phyloP scores from a whole-genome alignment of 1,140 invertebrate species.

The Akabosia matsudoensis region DNA sequence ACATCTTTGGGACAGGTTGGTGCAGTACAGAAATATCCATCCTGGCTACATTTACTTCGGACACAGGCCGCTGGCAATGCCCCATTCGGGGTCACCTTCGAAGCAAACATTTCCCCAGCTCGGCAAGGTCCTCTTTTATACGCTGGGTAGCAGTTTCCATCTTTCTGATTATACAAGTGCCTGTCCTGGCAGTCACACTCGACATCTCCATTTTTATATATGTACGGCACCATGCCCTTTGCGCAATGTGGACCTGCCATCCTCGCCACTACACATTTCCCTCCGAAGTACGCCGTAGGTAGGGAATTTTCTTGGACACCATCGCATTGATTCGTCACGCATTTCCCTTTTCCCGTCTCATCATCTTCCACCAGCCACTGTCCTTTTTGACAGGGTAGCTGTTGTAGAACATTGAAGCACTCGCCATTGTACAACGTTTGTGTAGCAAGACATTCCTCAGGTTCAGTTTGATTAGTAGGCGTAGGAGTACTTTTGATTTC shows the following conservation, averaged over 20 bases:
- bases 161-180: conserved; percentile 23
- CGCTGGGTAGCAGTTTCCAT: conserved; percentile 35
- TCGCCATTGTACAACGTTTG: conserved; percentile 12
- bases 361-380: conserved; percentile 36
- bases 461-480: background rate
- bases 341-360: conserved; percentile 3
- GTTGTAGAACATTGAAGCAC: conserved; percentile 28
- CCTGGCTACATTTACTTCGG: background rate
- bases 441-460: background rate
- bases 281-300: background rate
- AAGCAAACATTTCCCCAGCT: conserved; percentile 1
- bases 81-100: background rate
- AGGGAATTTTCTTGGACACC: background rate
- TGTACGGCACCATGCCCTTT: conserved; percentile 28
- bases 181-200: conserved; percentile 36
- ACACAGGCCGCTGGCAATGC: background rate
- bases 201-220: conserved; percentile 32
- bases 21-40: conserved; percentile 28
- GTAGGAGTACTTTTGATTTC: background rate
- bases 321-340: conserved; percentile 23
- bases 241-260: background rate
- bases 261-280: background rate
- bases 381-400: conserved; percentile 1
- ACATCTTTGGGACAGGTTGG: conserved; percentile 22
- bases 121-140: conserved; percentile 36